phyloP scores from a whole-genome alignment of 2,113 vertebrate genomes.

The Melanerpes aurifrons region DNA sequence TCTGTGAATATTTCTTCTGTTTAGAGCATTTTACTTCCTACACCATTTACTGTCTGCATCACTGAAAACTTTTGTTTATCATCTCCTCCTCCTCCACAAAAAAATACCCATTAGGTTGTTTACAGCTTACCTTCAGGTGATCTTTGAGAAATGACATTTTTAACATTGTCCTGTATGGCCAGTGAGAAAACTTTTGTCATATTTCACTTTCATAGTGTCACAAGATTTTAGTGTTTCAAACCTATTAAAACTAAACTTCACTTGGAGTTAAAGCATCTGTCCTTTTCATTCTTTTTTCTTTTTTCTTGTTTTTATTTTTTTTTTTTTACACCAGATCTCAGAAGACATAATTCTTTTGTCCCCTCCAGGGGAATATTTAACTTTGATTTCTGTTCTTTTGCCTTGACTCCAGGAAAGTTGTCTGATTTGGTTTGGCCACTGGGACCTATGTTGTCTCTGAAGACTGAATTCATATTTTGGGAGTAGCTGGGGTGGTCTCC shows the following conservation, averaged over 20 bases:
- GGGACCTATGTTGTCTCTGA: neutral
- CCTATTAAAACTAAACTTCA: neutral
- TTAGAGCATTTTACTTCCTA: neutral
- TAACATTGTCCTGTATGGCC: neutral
- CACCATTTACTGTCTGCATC: neutral
- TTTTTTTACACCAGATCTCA: neutral
- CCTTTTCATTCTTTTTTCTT: neutral
- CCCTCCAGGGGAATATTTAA: neutral
- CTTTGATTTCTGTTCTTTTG: neutral
- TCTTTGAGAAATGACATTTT: neutral
- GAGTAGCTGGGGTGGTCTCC: neutral
- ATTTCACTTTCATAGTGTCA: neutral
- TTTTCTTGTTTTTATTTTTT: neutral
- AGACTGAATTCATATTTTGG: neutral
- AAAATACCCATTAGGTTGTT: neutral
- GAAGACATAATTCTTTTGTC: neutral
- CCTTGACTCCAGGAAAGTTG: neutral
- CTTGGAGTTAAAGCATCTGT: neutral
- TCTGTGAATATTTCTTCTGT: neutral
- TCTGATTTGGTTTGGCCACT: neutral
- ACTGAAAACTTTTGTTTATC: neutral
- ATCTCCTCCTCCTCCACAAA: neutral
- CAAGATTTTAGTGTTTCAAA: constrained; percentile 2
- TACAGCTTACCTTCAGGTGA: neutral
- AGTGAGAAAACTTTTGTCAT: neutral